These are phyloP conservation scores for Edolisoma coerulescens DNA, from an alignment of 2,113 vertebrate species.

Conservation along the genomic window DNA sequence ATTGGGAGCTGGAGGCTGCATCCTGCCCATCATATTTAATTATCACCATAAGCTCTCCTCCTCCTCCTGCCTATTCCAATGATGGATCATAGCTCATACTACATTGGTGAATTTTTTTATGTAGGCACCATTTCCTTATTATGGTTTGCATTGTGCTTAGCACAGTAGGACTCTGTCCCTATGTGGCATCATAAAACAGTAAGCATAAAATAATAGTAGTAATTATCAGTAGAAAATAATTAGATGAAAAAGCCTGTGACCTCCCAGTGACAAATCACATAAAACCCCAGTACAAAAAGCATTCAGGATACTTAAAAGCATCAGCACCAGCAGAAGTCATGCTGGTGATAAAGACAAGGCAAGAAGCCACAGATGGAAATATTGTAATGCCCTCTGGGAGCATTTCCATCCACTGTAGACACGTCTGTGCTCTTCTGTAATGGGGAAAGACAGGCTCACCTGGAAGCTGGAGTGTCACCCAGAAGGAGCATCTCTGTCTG, in stretches of 20 bases:
- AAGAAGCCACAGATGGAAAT: not conserved
- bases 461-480: not conserved
- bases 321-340: not conserved
- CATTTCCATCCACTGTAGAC: not conserved
- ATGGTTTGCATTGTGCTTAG: not conserved
- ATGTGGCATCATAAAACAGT: slow-evolving; percentile 11
- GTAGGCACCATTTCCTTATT: not conserved
- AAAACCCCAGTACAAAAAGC: not conserved
- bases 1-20: not conserved
- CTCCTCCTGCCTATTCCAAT: not conserved
- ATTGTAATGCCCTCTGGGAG: not conserved
- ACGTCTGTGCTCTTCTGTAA: not conserved
- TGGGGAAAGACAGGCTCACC: not conserved
- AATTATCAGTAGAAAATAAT: slow-evolving; percentile 52
- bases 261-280: slow-evolving; percentile 36
- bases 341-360: not conserved
- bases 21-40: not conserved
- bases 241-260: slow-evolving; percentile 19
- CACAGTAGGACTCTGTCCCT: not conserved
- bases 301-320: slow-evolving; percentile 1
- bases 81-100: not conserved
- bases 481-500: not conserved
- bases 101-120: not conserved
- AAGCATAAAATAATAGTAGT: slow-evolving; percentile 25
- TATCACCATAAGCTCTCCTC: not conserved